phyloP scores from a whole-genome alignment of 2,888 invertebrate genomes.

The Julus scanicus region DNA sequence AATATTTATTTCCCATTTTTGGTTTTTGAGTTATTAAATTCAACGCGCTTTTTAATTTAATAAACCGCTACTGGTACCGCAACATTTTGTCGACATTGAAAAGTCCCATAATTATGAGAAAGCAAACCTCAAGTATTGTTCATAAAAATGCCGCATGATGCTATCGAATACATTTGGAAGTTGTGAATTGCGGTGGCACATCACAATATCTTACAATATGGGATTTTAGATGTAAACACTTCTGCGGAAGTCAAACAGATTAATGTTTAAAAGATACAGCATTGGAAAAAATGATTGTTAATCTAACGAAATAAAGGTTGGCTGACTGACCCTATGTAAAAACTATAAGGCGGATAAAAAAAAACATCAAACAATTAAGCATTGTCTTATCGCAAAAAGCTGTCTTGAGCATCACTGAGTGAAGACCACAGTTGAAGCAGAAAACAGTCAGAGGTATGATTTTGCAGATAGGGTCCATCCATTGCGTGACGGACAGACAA shows the following conservation, averaged over 20 bases:
- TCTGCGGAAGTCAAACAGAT: neutral
- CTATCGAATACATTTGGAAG: neutral
- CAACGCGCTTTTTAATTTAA: neutral
- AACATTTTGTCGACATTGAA: neutral
- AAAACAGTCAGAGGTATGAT: conserved; percentile 13
- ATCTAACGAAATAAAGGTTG: neutral
- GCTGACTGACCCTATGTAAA: neutral
- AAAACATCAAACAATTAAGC: conserved; percentile 48
- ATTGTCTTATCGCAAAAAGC: conserved; percentile 26
- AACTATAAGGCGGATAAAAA: conserved; percentile 24
- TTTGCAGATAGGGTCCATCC: neutral
- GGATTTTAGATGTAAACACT: neutral
- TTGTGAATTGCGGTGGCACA: neutral
- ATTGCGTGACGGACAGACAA: neutral
- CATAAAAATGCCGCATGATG: neutral
- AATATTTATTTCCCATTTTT: neutral
- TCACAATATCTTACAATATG: too few relatives aligned
- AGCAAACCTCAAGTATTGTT: neutral
- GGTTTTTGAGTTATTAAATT: neutral
- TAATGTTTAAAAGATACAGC: neutral
- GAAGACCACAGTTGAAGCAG: conserved; percentile 49
- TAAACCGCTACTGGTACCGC: neutral
- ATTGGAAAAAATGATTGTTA: neutral
- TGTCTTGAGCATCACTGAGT: conserved; percentile 36
- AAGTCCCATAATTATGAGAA: neutral